Evolutionary conservation across 1,140 invertebrate species (phyloP).

Genomic region (Spodoptera frugiperda): DNA sequence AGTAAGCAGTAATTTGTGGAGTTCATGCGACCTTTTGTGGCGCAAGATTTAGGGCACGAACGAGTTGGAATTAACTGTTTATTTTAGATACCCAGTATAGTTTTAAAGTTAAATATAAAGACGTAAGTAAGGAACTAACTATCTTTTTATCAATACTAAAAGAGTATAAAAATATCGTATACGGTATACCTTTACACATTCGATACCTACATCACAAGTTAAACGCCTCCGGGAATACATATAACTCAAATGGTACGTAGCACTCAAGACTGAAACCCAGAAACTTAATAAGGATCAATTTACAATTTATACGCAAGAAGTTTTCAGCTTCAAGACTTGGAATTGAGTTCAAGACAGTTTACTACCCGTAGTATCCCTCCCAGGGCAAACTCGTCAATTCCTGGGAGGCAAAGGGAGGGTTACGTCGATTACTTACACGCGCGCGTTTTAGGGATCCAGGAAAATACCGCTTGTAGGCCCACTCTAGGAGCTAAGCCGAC

Average conservation of each 20-base stretch:
- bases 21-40: neutral
- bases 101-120: too few species aligned
- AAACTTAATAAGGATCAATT: constrained; percentile 46
- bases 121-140: too few species aligned
- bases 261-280: constrained; percentile 15
- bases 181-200: too few species aligned
- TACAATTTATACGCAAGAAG: constrained; percentile 39
- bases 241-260: constrained; percentile 6
- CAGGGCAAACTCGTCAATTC: constrained; percentile 12
- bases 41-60: neutral
- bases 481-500: constrained; percentile 14
- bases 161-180: neutral
- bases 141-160: neutral
- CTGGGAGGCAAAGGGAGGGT: constrained; percentile 15
- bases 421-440: constrained; percentile 41
- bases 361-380: constrained; percentile 24
- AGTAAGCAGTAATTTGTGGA: constrained; percentile 2
- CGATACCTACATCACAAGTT: neutral
- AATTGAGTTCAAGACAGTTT: constrained; percentile 44
- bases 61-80: neutral
- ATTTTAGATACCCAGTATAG: neutral
- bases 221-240: constrained; percentile 21
- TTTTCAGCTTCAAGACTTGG: constrained; percentile 32
- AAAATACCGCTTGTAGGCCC: constrained; percentile 25
- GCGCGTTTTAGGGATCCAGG: constrained; percentile 18